Conservation (phyloP, 2,797 vertebrate species). For the Pipistrellus kuhlii region DNA sequence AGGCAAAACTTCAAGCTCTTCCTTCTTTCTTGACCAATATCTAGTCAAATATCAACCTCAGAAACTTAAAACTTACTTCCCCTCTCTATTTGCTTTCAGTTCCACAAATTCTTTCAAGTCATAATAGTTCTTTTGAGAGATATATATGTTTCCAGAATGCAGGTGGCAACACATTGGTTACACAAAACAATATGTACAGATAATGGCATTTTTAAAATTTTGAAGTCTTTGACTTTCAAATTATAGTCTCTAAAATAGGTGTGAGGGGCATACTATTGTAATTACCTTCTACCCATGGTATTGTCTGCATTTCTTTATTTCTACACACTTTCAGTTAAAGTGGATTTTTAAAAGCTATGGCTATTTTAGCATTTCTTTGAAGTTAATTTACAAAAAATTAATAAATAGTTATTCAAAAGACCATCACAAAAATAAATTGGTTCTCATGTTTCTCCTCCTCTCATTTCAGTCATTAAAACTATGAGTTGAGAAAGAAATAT, state of each 20-base stretch:
- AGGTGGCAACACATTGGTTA: neutral
- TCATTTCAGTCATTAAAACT: neutral
- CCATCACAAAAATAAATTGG: neutral
- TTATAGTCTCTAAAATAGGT: neutral
- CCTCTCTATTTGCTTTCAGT: neutral
- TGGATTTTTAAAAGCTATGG: neutral
- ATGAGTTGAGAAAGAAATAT: slow-evolving; percentile 59
- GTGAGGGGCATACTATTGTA: neutral
- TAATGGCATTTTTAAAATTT: neutral
- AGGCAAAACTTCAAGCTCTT: neutral
- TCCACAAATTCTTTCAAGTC: neutral
- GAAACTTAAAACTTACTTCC: slow-evolving; percentile 15
- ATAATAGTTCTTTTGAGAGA: neutral
- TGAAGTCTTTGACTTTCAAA: neutral
- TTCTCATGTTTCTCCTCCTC: neutral
- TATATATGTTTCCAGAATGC: neutral
- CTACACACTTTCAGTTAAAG: neutral
- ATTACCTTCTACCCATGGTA: neutral
- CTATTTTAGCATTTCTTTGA: neutral
- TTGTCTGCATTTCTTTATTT: neutral
- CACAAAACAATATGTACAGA: neutral
- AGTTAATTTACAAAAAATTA: neutral
- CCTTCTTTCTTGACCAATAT: slow-evolving; percentile 18
- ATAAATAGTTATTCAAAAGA: neutral
- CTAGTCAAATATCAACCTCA: neutral